Evolutionary conservation across 2,113 vertebrate genomes (phyloP).

Genomic region (Salvelinus namaycush): DNA sequence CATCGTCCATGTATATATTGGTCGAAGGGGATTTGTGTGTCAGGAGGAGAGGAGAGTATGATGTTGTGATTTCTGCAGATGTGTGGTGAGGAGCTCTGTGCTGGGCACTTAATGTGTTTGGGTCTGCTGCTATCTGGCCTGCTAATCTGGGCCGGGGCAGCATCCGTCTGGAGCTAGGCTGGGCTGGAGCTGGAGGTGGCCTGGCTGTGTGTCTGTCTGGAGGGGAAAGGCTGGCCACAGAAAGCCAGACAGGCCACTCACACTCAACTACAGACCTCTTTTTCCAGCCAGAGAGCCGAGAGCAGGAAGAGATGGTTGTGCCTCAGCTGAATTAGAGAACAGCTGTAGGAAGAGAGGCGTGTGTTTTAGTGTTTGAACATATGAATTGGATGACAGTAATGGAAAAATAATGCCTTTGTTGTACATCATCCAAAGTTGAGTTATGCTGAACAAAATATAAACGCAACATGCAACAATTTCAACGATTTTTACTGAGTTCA

Average conservation of each 20-base stretch:
- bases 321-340: not conserved
- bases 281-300: not conserved
- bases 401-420: too few species aligned
- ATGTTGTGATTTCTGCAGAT: constrained; percentile 54
- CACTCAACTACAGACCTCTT: constrained; percentile 16
- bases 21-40: constrained; percentile 30
- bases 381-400: too few species aligned
- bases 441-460: too few species aligned
- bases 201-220: constrained; percentile 39
- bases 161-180: constrained; percentile 37
- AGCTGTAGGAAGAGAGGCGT: not conserved
- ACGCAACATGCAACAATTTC: too few species aligned
- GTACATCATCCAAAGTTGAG: too few species aligned
- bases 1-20: constrained; percentile 23
- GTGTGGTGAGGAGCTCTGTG: constrained; percentile 55
- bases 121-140: constrained; percentile 56
- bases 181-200: constrained; percentile 15
- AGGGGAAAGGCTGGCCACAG: constrained; percentile 38
- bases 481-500: too few species aligned
- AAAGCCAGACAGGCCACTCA: constrained; percentile 50
- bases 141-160: constrained; percentile 57
- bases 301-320: not conserved
- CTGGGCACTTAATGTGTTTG: constrained; percentile 55
- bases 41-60: constrained; percentile 35
- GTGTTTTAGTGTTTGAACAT: not conserved